Evolutionary conservation across 64 coral and sea anemone species (phyloP), one percentile per base, ranked within the genome.

Genomic region (Porites australiensis): DNA sequence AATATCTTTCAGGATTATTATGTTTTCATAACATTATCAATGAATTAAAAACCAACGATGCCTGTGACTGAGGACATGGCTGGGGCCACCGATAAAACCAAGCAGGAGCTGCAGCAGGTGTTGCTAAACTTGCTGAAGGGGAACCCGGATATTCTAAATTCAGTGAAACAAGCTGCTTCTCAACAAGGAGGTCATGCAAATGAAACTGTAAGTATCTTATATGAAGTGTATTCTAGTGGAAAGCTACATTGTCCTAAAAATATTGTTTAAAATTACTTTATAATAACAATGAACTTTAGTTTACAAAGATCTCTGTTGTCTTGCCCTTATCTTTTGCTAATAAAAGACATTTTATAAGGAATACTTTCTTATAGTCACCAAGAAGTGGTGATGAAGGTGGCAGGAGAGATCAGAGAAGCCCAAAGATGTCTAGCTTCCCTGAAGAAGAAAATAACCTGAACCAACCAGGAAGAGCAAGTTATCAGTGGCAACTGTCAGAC

Each of bases 401-500:
- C 3, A 65, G 43, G 66, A 49, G 14, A 66, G 12, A 7, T 57
- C 79, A 83, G 60, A 66, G 16, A 66, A 83, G 79, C 12, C 44
- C 79, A 16, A 66, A 59, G 21, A 3, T 43, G 23, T 89, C 87
- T 37, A 37, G 27, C 54, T 70, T 68, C 70, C 83, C 83, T 53
- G 83, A 87, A 57, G 62, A 70, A 27, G 62, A 68, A 50, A 87
- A 87, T 48, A 50, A 49, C 2, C 70, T 87, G 11, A 87, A 87
- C 18, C 66, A 50, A 12, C 46, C 18, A 5, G 14, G 21, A 68
- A 63, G 86, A 88, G 21, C 37, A 11, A 49, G 64, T 47, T 63
- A 64, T 46, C 87, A 74, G 61, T 57, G 50, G 71, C 74, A 89
- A 14, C 15, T 54, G 52, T 89, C 71, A 63, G 87, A 89, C 60